phyloP scores from a whole-genome alignment of 2,888 invertebrate genomes.

The Caenorhabditis wallacei region DNA sequence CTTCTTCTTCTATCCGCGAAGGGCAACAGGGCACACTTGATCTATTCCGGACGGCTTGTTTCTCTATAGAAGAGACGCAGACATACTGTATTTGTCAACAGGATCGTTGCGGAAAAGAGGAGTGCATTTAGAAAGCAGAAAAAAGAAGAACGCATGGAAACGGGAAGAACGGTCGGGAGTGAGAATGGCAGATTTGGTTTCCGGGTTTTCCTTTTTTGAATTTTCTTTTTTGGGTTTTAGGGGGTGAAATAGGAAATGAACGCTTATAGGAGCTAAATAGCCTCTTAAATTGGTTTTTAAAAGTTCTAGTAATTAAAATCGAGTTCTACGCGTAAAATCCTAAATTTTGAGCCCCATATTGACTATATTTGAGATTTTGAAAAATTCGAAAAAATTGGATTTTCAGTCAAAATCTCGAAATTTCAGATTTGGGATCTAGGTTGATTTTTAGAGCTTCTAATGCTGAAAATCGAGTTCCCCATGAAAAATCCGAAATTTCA shows the following conservation, averaged over 20 bases:
- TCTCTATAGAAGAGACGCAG: slow-evolving; percentile 2
- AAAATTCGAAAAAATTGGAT: not conserved
- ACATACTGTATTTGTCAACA: slow-evolving; percentile 27
- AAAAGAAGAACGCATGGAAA: slow-evolving; percentile 58
- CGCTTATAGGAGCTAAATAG: too few relatives aligned
- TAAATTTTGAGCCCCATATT: slow-evolving; percentile 21
- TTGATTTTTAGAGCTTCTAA: not conserved
- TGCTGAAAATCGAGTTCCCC: too few relatives aligned
- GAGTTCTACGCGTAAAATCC: not conserved
- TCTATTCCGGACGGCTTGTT: slow-evolving; percentile 53
- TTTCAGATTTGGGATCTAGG: not conserved
- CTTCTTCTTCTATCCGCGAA: not conserved
- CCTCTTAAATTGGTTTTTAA: too few relatives aligned
- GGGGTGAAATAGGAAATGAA: too few relatives aligned
- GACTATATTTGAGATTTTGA: not conserved
- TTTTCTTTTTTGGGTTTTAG: too few relatives aligned
- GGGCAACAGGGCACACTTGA: slow-evolving; percentile 41
- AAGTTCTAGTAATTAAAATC: too few relatives aligned
- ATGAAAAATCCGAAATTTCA: slow-evolving; percentile 1
- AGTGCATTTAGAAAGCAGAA: not conserved
- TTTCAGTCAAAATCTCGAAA: not conserved
- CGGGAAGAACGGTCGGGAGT: slow-evolving; percentile 39
- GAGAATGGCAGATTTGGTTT: slow-evolving; percentile 4
- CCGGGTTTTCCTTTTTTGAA: too few relatives aligned
- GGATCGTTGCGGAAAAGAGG: not conserved